Conservation (phyloP, 2,888 invertebrate species). For the Athetis lepigone region DNA sequence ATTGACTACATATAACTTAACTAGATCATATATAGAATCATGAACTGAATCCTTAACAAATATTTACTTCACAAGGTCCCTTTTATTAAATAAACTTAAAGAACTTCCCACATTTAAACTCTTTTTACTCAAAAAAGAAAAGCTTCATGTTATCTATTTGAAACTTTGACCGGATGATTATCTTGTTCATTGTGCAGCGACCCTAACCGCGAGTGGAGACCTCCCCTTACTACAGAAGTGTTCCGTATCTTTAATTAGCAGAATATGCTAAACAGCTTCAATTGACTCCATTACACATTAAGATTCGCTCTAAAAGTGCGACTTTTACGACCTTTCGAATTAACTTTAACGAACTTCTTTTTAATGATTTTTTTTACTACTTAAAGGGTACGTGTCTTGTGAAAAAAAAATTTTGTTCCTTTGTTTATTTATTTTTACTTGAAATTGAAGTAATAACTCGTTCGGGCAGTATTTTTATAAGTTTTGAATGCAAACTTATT, state of each 20-base stretch:
- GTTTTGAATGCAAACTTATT: background rate
- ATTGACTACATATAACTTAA: background rate
- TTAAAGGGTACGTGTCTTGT: constrained; percentile 38
- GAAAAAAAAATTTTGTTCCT: background rate
- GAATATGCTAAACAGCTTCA: constrained; percentile 78
- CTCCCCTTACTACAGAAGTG: constrained; percentile 32
- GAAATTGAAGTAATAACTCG: too few relatives aligned
- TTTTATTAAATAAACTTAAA: too few relatives aligned
- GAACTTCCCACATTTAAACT: background rate
- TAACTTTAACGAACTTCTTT: constrained; percentile 55
- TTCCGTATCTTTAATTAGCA: constrained; percentile 81
- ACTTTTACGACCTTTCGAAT: constrained; percentile 52
- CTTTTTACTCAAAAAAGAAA: constrained; percentile 1
- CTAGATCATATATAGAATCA: too few relatives aligned
- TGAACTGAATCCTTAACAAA: too few relatives aligned
- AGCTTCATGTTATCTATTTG: background rate
- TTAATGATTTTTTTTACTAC: constrained; percentile 56
- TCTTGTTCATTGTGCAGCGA: constrained; percentile 16
- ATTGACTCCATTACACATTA: constrained; percentile 61
- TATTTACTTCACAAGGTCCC: too few relatives aligned
- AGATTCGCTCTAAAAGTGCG: constrained; percentile 59
- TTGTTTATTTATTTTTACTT: too few relatives aligned
- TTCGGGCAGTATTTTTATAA: constrained; percentile 8
- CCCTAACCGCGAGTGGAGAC: constrained; percentile 12
- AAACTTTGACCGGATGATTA: constrained; percentile 5